phyloP scores from a whole-genome alignment of 2,797 vertebrate species.

The Fringilla coelebs region DNA sequence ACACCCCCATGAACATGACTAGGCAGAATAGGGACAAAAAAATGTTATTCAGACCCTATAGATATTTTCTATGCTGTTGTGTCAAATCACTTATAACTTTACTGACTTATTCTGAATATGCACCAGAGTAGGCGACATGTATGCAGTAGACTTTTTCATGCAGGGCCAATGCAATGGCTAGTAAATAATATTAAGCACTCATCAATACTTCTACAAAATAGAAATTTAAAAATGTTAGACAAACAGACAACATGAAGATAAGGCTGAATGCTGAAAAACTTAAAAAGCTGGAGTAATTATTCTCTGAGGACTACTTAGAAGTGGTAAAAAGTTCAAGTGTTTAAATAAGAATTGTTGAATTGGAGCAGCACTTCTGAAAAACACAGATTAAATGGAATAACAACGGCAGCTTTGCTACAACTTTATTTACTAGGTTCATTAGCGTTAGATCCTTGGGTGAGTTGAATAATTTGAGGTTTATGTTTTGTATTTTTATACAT shows the following conservation, averaged over 20 bases:
- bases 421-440: neutral
- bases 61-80: neutral
- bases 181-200: neutral
- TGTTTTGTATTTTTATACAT: neutral
- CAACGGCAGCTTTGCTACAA: neutral
- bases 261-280: neutral
- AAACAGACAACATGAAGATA: neutral
- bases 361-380: neutral
- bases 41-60: neutral
- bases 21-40: neutral
- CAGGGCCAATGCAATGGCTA: neutral
- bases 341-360: neutral
- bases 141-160: neutral
- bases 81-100: neutral
- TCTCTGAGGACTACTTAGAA: neutral
- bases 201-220: neutral
- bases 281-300: neutral
- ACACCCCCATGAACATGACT: accelerated
- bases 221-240: neutral
- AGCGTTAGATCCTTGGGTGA: neutral
- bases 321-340: neutral
- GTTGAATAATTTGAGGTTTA: neutral
- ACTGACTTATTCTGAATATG: neutral
- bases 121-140: neutral
- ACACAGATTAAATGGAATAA: neutral